Base-by-base conservation (phyloP, 2,888 invertebrate genomes). In the Coenonympha arcania region DNA sequence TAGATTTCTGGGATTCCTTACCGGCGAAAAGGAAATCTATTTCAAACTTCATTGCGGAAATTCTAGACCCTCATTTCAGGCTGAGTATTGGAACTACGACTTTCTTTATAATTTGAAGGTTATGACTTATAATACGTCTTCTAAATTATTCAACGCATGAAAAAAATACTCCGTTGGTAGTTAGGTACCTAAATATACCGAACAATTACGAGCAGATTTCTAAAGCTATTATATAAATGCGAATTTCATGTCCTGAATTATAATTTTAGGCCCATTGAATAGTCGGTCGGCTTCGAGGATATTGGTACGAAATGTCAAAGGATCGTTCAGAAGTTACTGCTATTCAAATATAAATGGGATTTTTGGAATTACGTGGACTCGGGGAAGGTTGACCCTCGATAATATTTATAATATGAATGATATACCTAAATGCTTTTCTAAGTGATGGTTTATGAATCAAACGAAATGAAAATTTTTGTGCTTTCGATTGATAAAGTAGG, bases 251-350 rank as follows among this genome's bases (percentile, higher is more conserved):
- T 13, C 48, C 26, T 48, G 48, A 53, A 52, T 55, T 47, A 53
- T 53, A 50, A 44, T 48, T 50, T 48, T 43, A 20, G 39, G 13
- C 31, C 40, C 40, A 16, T 40, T 47, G 39, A 42, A 30, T 30
- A 42, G n/a, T 30, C 18, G 30, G 30, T 30, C 41, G 30, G 30
- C 22, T 30, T 42, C 41, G 41, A 8, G 41, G 19, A 42, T 42
- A 33, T 45, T 36, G 56, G 50, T 50, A 52, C 52, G 44, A 56
- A 56, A 54, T 50, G 52, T 52, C 48, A 52, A 57, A 54, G 54
- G 57, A 52, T 52, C 52, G 39, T 41, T 51, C 48, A 30, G 34
- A 33, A 50, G 45, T 50, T 51, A 45, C 44, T 45, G 47, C 48
- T 45, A 46, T 55, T 57, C 46, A 55, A 51, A 56, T 48, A 46